Conservation (phyloP, 1,140 invertebrate genomes). For the Zaprionus davidi region DNA sequence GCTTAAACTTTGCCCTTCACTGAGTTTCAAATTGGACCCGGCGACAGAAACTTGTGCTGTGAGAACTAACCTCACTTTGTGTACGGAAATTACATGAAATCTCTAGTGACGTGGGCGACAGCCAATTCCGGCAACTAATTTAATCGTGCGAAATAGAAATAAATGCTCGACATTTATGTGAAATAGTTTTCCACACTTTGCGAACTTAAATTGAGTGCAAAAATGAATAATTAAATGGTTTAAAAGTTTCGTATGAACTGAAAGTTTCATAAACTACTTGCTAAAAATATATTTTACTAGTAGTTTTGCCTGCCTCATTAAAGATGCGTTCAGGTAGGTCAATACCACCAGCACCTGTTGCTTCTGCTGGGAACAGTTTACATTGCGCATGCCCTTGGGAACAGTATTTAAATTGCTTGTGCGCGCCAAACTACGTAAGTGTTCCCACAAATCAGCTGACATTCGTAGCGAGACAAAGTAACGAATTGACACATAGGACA, state of each 20-base stretch:
- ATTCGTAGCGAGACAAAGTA: background rate
- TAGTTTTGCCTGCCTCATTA: conserved; percentile 42
- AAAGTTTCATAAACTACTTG: conserved; percentile 5
- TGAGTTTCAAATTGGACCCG: conserved; percentile 58
- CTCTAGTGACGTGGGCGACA: background rate
- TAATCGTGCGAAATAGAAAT: background rate
- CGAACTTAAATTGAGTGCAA: background rate
- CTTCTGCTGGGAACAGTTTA: conserved; percentile 43
- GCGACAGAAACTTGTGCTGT: background rate
- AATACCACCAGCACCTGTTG: conserved; percentile 61
- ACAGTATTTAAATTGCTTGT: conserved; percentile 3
- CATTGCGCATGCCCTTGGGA: conserved; percentile 36
- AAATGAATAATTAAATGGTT: background rate
- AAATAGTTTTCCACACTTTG: background rate
- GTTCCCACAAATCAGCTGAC: conserved; percentile 42
- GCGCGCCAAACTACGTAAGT: conserved; percentile 18
- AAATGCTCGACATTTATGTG: background rate
- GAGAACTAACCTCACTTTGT: conserved; percentile 12
- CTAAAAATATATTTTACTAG: conserved; percentile 8
- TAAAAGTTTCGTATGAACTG: background rate
- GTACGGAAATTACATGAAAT: background rate
- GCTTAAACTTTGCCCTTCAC: conserved; percentile 69
- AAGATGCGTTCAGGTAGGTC: conserved; percentile 72
- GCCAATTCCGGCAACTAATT: background rate
- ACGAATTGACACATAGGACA: background rate